Evolutionary conservation across 2,797 vertebrate genomes (phyloP).

Genomic region (Acanthurus tractus): DNA sequence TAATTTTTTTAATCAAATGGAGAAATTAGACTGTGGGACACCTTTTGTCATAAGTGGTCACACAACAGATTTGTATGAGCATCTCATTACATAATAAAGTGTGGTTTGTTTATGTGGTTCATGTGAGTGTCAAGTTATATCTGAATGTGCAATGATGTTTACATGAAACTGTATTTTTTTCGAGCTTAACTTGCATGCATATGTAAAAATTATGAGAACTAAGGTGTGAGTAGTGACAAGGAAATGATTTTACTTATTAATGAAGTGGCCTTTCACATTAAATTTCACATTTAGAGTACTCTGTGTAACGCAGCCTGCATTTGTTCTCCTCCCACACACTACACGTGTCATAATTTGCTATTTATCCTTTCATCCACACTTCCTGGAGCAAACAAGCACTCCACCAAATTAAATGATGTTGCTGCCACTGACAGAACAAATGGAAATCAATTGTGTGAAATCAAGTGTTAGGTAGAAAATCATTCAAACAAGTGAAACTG

Average conservation of each 20-base stretch:
- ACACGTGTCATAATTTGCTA: conserved; percentile 13
- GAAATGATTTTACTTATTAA: not conserved
- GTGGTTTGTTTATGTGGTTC: no score
- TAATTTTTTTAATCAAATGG: no score
- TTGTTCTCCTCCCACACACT: not conserved
- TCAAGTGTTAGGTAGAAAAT: conserved; percentile 33
- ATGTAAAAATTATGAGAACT: not conserved
- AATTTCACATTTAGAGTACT: not conserved
- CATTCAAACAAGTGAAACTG: conserved; percentile 8
- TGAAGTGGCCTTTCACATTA: conserved; percentile 2
- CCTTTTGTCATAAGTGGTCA: no score
- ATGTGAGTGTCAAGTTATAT: not conserved
- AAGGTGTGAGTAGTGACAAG: not conserved
- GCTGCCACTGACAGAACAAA: conserved; percentile 24
- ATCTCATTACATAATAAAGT: no score
- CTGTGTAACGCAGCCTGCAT: not conserved
- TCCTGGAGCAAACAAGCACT: conserved; percentile 24
- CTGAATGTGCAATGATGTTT: not conserved
- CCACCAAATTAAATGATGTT: not conserved
- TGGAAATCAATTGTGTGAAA: conserved; percentile 28
- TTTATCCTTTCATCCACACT: conserved; percentile 22
- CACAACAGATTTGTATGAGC: no score
- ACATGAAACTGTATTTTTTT: not conserved
- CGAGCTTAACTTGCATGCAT: not conserved
- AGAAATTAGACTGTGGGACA: no score